Evolutionary conservation across 37 sponge, comb jelly and placozoan species (phyloP), one percentile per base, ranked within the genome.

Genomic region (Crambe crambe): DNA sequence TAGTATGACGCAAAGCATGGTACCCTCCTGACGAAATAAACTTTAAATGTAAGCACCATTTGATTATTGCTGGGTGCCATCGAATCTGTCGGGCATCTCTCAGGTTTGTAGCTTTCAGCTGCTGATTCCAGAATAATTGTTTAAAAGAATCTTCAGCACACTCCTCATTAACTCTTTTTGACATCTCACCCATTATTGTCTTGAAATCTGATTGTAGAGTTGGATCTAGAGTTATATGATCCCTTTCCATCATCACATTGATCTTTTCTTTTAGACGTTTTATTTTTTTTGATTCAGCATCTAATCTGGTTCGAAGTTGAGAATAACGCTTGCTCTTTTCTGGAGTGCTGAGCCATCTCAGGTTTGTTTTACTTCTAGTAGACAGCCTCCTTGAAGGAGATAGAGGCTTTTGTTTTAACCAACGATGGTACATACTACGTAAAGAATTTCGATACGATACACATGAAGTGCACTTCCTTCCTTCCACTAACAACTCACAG

Each of bases 51-150:
- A 76, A 69, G 40, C 85, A 84, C 85, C 85, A 84, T 57, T 78
- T 79, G 31, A 79, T 73, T 27, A 86, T 30, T 37, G 78, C 81
- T 64, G 77, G 85, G 37, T 84, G 85, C 85, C 85, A 79, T 35
- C 76, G 83, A 58, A 80, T 27, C 23, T 86, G 68, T 65, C 76
- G 31, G 29, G 39, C 22, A 51, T 86, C 70, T 67, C 74, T 86
- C 30, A 39, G 30, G 34, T 74, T 39, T 58, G 76, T 31, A 58
- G 77, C 68, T 51, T 84, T 27, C 15, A 80, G 72, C 35, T 86
- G 87, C 60, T 86, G 44, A 26, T 80, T 75, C 87, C 87, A 86
- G 37, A 86, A 86, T 18, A 80, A 18, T n/a, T 81, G 61, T 26
- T 68, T 64, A 74, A 86, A 86, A 5, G 72, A 77, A n/a, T 59